phyloP scores from a whole-genome alignment of 2,888 invertebrate genomes.

The Ptilodon capucinus region DNA sequence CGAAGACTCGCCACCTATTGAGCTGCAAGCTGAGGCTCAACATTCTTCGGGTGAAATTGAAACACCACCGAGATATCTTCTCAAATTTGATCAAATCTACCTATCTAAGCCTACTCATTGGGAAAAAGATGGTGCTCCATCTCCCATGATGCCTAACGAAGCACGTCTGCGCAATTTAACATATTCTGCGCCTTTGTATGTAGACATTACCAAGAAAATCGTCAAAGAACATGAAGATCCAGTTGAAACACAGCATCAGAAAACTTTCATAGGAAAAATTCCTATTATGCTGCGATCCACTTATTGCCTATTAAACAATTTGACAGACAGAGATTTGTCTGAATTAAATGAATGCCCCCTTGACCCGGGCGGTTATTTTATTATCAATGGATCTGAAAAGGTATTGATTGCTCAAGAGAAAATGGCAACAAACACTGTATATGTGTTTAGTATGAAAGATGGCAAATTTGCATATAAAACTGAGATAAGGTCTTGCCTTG shows the following conservation, averaged over 20 bases:
- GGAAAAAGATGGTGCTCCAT: constrained; percentile 99
- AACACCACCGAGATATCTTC: constrained; percentile 93
- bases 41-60: constrained; percentile 97
- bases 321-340: constrained; percentile 99
- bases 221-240: constrained; percentile 95
- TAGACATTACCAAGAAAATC: constrained; percentile 98
- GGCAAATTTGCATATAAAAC: constrained; percentile 99
- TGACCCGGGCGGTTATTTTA: constrained; percentile 99
- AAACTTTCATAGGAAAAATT: constrained; percentile 93
- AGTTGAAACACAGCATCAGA: constrained; percentile 90
- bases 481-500: constrained; percentile 93
- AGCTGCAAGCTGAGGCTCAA: constrained; percentile 98
- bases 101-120: constrained; percentile 99
- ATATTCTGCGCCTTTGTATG: constrained; percentile 99
- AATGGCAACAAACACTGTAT: constrained; percentile 99
- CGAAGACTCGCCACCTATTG: constrained; percentile 99
- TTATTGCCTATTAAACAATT: constrained; percentile 96
- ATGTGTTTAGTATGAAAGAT: constrained; percentile 99
- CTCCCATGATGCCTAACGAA: constrained; percentile 99
- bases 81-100: constrained; percentile 99
- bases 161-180: constrained; percentile 98
- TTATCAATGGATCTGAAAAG: constrained; percentile 99
- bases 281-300: constrained; percentile 99
- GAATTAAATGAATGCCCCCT: constrained; percentile 99
- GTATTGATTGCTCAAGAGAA: constrained; percentile 99